These are phyloP conservation scores for Trichogramma evanescens DNA, from an alignment of 2,888 invertebrate species.

Conservation along the genomic window DNA sequence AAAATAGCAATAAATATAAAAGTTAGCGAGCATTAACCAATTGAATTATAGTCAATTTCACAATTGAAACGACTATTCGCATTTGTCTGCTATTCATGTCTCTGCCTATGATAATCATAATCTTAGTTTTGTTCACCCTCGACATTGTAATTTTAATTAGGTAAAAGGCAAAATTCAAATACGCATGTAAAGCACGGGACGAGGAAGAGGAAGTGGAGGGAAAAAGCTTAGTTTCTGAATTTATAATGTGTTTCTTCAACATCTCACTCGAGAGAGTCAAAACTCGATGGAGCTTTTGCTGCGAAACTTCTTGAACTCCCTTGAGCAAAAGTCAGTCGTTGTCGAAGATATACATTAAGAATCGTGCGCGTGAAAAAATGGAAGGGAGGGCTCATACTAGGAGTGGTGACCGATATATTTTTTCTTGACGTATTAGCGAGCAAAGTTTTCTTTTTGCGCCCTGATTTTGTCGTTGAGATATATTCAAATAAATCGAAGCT, in stretches of 20 bases:
- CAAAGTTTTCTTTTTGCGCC: too few species aligned
- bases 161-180: constrained; percentile 1
- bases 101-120: not conserved
- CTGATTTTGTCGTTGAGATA: too few species aligned
- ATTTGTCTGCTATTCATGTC: not conserved
- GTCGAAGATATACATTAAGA: too few species aligned
- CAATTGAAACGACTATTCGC: constrained; percentile 4
- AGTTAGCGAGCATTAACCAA: not conserved
- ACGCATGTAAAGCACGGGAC: not conserved
- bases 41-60: constrained; percentile 6
- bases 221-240: constrained; percentile 9
- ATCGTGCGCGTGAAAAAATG: too few species aligned
- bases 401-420: too few species aligned
- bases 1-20: too few species aligned
- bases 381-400: too few species aligned
- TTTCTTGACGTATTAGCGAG: too few species aligned
- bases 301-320: constrained; percentile 1
- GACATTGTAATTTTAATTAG: constrained; percentile 11
- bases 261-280: not conserved
- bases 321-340: constrained; percentile 1
- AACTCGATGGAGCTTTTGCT: constrained; percentile 1
- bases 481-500: too few species aligned
- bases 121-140: not conserved
- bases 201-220: not conserved
- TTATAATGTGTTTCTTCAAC: not conserved